Conservation (phyloP, 2,888 invertebrate genomes). For the Agonopterix subpropinquella region DNA sequence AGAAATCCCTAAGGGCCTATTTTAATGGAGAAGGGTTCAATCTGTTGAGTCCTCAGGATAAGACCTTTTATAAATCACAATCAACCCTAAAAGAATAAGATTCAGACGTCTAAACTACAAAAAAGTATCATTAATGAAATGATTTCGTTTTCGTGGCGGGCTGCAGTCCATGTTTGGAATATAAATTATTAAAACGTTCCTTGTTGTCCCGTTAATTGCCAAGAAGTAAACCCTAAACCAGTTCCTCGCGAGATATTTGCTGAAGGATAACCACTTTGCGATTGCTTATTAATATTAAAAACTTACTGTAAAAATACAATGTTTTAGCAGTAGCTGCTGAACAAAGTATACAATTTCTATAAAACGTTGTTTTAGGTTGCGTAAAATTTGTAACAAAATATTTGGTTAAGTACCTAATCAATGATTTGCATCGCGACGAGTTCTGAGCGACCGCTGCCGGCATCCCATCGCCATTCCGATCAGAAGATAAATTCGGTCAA, state of each 20-base stretch:
- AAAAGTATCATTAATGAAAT: constrained; percentile 6
- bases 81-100: constrained; percentile 31
- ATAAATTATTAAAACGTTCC: no score
- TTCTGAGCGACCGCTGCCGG: constrained; percentile 19
- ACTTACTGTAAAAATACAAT: no score
- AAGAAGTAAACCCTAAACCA: no score
- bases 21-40: constrained; percentile 42
- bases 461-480: constrained; percentile 26
- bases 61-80: constrained; percentile 42
- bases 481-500: constrained; percentile 48
- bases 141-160: background rate
- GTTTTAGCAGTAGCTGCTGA: no score
- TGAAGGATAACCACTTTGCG: background rate
- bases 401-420: constrained; percentile 28
- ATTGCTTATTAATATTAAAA: background rate
- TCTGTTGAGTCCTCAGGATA: constrained; percentile 29
- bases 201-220: no score
- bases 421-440: constrained; percentile 28
- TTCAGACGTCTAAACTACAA: constrained; percentile 4
- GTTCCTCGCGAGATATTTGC: no score
- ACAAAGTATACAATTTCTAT: no score
- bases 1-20: constrained; percentile 45
- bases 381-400: constrained; percentile 22
- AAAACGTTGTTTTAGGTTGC: background rate
- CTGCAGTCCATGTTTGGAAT: no score